Evolutionary conservation across 2,888 invertebrate genomes (phyloP).

Genomic region (Aplocera efformata): DNA sequence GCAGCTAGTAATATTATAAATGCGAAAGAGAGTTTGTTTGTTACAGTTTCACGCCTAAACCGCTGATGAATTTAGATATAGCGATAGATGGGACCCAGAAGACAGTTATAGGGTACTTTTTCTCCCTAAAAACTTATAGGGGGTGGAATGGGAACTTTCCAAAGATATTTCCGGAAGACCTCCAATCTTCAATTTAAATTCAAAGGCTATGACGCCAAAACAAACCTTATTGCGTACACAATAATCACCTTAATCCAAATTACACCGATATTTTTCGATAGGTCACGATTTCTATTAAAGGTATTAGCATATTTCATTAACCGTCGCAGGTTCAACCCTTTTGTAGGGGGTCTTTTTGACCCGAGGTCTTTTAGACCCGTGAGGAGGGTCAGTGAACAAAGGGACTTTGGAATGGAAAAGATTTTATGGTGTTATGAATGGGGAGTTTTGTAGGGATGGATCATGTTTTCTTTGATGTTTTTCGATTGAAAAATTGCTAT

Average conservation of each 20-base stretch:
- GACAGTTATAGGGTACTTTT: too few relatives aligned
- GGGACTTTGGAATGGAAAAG: conserved; percentile 18
- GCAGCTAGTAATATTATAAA: too few relatives aligned
- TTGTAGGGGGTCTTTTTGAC: conserved; percentile 22
- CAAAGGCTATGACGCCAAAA: background rate
- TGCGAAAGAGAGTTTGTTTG: too few relatives aligned
- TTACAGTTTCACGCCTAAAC: too few relatives aligned
- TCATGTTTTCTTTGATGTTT: conserved; percentile 23
- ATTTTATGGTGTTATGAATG: conserved; percentile 23
- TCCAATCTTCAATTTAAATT: too few relatives aligned
- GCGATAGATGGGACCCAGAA: too few relatives aligned
- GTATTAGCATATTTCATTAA: conserved; percentile 37
- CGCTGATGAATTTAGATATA: too few relatives aligned
- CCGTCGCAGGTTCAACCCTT: conserved; percentile 17
- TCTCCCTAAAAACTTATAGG: too few relatives aligned
- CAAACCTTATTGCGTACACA: conserved; percentile 6
- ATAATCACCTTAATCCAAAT: conserved; percentile 13
- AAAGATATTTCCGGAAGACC: too few relatives aligned
- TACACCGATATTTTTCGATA: conserved; percentile 25
- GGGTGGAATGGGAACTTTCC: too few relatives aligned
- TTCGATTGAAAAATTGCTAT: conserved; percentile 14
- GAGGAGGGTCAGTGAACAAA: conserved; percentile 20
- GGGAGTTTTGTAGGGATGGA: conserved; percentile 2
- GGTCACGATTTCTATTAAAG: conserved; percentile 32
- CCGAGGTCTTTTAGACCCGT: conserved; percentile 18